Evolutionary conservation across 30 jellyfish, hydroid and myxozoan species (phyloP).

Genomic region (Cassiopea andromeda): DNA sequence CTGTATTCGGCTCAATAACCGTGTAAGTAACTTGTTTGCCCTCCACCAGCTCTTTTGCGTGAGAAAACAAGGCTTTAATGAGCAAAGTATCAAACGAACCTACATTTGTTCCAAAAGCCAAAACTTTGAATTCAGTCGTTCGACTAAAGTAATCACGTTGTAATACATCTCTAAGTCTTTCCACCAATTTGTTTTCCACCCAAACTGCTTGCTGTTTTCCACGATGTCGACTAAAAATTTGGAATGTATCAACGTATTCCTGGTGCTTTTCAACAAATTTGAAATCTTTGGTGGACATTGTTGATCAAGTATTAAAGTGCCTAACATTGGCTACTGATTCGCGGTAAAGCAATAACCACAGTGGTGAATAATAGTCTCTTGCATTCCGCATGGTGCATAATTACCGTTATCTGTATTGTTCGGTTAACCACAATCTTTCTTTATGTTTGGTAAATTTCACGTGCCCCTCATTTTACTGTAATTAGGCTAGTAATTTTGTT

Average conservation of each 20-base stretch:
- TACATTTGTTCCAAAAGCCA: not conserved
- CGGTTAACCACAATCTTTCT: too few species aligned
- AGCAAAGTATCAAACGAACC: conserved; percentile 15
- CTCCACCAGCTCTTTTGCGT: not conserved
- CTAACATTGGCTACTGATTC: too few species aligned
- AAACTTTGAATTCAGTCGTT: not conserved
- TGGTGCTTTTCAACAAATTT: not conserved
- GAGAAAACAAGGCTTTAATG: not conserved
- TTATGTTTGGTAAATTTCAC: too few species aligned
- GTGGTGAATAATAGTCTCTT: too few species aligned
- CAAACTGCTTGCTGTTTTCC: not conserved
- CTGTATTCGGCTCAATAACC: conserved; percentile 21
- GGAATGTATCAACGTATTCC: not conserved
- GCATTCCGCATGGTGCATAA: too few species aligned
- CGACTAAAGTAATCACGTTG: not conserved
- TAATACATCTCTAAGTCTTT: not conserved
- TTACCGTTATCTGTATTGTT: too few species aligned
- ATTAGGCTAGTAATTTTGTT: too few species aligned
- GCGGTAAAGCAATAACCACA: too few species aligned
- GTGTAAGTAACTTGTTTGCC: not conserved
- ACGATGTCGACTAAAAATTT: not conserved
- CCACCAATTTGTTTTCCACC: not conserved
- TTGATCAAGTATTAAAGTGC: too few species aligned
- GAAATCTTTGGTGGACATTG: too few species aligned
- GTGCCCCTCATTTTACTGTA: too few species aligned